Conservation (phyloP, 1,140 invertebrate species). For the Magallana ariakensis region DNA sequence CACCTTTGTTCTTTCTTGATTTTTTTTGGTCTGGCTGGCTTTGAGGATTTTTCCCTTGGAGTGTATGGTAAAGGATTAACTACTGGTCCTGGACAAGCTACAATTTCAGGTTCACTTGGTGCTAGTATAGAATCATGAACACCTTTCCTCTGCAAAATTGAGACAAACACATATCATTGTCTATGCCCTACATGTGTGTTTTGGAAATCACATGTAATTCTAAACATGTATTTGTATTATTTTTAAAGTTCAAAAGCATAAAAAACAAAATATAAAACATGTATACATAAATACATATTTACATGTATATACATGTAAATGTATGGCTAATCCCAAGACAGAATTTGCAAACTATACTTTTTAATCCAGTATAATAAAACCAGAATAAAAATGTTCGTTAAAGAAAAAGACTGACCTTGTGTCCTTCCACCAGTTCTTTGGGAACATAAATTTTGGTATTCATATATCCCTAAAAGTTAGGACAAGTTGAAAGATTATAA, state of each 20-base stretch:
- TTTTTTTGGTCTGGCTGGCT: slow-evolving; percentile 43
- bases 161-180: too few species aligned
- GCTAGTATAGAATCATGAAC: slow-evolving; percentile 40
- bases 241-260: too few species aligned
- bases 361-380: too few species aligned
- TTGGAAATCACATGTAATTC: too few species aligned
- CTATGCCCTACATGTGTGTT: too few species aligned
- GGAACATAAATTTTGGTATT: slow-evolving; percentile 11
- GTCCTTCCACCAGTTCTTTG: neutral
- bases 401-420: neutral
- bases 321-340: too few species aligned
- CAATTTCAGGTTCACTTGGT: slow-evolving; percentile 62
- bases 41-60: slow-evolving; percentile 52
- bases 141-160: slow-evolving; percentile 57
- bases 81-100: slow-evolving; percentile 74
- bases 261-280: too few species aligned
- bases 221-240: too few species aligned
- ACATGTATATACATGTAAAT: too few species aligned
- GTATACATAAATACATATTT: too few species aligned
- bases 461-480: slow-evolving; percentile 6
- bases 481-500: neutral
- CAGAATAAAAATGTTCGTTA: neutral
- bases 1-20: slow-evolving; percentile 54
- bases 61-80: slow-evolving; percentile 69
- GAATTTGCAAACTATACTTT: too few species aligned